Evolutionary conservation across 2,888 invertebrate genomes (phyloP).

Genomic region (Dione juno): DNA sequence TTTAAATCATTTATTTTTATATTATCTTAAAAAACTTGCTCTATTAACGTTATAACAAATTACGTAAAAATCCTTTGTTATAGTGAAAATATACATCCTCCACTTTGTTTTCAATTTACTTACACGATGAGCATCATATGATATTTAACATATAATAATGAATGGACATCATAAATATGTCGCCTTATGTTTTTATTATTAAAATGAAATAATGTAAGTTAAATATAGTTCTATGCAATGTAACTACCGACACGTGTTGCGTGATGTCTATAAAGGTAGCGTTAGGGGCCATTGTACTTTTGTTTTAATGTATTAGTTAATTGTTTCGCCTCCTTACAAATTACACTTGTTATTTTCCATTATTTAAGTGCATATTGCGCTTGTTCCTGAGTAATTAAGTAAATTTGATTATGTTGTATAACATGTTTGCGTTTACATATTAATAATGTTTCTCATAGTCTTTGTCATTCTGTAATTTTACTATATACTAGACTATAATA

Average conservation of each 20-base stretch:
- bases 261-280: slow-evolving; percentile 51
- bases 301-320: slow-evolving; percentile 46
- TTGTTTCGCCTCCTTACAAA: slow-evolving; percentile 36
- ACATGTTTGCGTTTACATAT: neutral
- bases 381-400: slow-evolving; percentile 10
- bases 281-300: slow-evolving; percentile 51
- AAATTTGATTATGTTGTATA: slow-evolving; percentile 24
- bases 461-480: too few relatives aligned
- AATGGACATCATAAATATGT: neutral
- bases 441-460: neutral
- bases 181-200: neutral
- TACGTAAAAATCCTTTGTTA: too few relatives aligned
- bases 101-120: too few relatives aligned
- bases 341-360: slow-evolving; percentile 34
- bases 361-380: slow-evolving; percentile 36
- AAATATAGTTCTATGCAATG: slow-evolving; percentile 25
- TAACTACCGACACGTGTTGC: slow-evolving; percentile 48
- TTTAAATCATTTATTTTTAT: too few relatives aligned
- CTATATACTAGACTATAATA: too few relatives aligned
- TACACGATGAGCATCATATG: too few relatives aligned
- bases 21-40: too few relatives aligned
- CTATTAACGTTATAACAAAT: too few relatives aligned
- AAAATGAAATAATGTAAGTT: slow-evolving; percentile 25
- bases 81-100: too few relatives aligned
- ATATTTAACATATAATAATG: too few relatives aligned